These are phyloP conservation scores for Phylloscopus whistleri DNA, from an alignment of 2,113 vertebrate genomes.

Conservation along the genomic window DNA sequence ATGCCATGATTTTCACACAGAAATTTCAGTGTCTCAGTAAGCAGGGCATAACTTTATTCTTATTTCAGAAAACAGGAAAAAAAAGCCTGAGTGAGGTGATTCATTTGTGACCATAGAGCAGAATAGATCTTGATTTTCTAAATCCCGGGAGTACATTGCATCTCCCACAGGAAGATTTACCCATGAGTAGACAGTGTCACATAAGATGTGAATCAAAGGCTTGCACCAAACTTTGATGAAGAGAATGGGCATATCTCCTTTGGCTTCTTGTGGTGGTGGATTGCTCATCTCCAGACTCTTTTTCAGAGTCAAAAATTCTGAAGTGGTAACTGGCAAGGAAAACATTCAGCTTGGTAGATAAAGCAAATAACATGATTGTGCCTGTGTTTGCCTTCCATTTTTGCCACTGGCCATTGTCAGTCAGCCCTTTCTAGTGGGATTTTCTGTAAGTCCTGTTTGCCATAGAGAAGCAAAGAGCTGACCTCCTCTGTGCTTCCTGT, in stretches of 20 bases:
- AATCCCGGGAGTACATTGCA: not conserved
- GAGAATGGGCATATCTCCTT: accelerated
- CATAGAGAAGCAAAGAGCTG: not conserved
- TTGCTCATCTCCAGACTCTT: not conserved
- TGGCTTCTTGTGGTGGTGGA: not conserved
- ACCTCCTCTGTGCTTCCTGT: not conserved
- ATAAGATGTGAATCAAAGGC: not conserved
- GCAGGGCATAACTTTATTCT: not conserved
- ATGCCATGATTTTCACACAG: not conserved
- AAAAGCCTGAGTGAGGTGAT: not conserved
- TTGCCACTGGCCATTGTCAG: not conserved
- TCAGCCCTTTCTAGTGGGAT: not conserved
- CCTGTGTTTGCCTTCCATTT: not conserved
- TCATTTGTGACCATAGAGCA: not conserved
- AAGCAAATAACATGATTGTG: not conserved
- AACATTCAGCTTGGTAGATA: not conserved
- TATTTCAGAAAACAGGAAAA: not conserved
- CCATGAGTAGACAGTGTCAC: not conserved
- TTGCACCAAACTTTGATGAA: not conserved
- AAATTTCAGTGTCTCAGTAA: not conserved
- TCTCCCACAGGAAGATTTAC: not conserved
- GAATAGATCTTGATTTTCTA: not conserved
- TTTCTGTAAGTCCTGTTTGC: not conserved
- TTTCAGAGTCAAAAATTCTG: not conserved
- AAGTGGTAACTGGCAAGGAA: not conserved